Conservation (phyloP, 2,113 vertebrate species). For the rabbit (Oryctolagus cuniculus) region DNA sequence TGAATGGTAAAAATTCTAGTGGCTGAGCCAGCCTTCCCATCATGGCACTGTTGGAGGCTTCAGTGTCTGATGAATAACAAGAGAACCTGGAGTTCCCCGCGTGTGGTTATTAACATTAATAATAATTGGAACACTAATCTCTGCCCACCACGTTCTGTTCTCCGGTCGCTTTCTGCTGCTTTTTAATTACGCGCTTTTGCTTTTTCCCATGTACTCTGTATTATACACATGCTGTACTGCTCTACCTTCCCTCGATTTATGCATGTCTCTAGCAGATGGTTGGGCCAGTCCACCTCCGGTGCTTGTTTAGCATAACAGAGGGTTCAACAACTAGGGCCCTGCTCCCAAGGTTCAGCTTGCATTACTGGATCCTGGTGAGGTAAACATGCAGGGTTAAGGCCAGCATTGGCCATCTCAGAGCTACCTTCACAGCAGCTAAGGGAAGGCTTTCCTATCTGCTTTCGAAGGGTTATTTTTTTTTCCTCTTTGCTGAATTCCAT, state of each 20-base stretch:
- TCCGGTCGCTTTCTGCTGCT: conserved; percentile 68
- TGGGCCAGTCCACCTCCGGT: conserved; percentile 76
- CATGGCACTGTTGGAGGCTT: neutral
- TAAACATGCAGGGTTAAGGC: conserved; percentile 53
- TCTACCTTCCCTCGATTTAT: conserved; percentile 80
- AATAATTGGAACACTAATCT: conserved; percentile 76
- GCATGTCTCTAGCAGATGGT: conserved; percentile 82
- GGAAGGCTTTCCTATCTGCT: conserved; percentile 38
- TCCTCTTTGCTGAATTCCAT: neutral
- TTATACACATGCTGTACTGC: conserved; percentile 69
- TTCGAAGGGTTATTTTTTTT: conserved; percentile 55
- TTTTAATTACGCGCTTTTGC: conserved; percentile 67
- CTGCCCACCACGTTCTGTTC: conserved; percentile 55
- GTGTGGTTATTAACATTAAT: conserved; percentile 76
- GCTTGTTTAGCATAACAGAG: conserved; percentile 84
- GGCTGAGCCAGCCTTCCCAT: neutral
- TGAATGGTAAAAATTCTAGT: conserved; percentile 6
- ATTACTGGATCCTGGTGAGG: conserved; percentile 69
- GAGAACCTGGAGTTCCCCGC: conserved; percentile 48
- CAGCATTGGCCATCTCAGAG: conserved; percentile 34
- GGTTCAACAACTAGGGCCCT: conserved; percentile 62
- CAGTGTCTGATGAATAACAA: conserved; percentile 66
- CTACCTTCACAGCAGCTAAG: conserved; percentile 35
- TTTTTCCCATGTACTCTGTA: conserved; percentile 71
- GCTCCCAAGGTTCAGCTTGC: conserved; percentile 56